Evolutionary conservation across 2,797 vertebrate species (phyloP), one percentile per base, ranked within the genome.

Genomic region (Pachyuromys duprasi): DNA sequence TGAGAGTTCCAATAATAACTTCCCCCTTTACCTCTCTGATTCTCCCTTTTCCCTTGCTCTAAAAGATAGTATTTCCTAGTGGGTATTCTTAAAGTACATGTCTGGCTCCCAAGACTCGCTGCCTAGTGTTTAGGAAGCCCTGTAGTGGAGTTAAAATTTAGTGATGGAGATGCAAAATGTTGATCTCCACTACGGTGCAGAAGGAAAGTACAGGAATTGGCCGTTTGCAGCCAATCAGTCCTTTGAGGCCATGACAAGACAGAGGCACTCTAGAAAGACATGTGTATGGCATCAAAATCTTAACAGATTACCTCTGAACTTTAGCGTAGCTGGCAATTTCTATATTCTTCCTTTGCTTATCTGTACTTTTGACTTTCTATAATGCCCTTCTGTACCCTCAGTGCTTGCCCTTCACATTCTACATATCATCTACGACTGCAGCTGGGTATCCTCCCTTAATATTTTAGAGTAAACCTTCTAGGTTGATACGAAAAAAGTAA

Each of bases 221-320:
- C 28, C 33, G 0, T 4, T 3, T 0, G 12, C 4, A 60, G 62
- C 28, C 0, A 1, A 7, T 84, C 45, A 18, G 72, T 20, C 8
- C 3, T 4, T 0, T 18, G 3, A 7, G 0, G 13, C 7, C 60
- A 62, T 2, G 12, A 28, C 28, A 18, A 39, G 42, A 33, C 28
- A 31, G 39, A 49, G 18, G 55, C 22, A 36, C 20, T 4, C 18
- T 9, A 18, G 55, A 39, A 8, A 8, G 55, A 55, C 24, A 18
- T 8, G 33, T 14, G 60, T 0, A 7, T 7, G 20, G 39, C 3
- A 4, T 4, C 69, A 31, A 60, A 39, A 42, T 57, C 86, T 74
- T 74, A n/a, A 42, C 24, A 42, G 24, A 11, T 31, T 60, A 14
- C 53, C 36, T 72, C 49, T 31, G 33, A 31, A 31, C 57, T 72